Evolutionary conservation across 2,113 vertebrate genomes (phyloP).

Genomic region (Archilochus colubris): DNA sequence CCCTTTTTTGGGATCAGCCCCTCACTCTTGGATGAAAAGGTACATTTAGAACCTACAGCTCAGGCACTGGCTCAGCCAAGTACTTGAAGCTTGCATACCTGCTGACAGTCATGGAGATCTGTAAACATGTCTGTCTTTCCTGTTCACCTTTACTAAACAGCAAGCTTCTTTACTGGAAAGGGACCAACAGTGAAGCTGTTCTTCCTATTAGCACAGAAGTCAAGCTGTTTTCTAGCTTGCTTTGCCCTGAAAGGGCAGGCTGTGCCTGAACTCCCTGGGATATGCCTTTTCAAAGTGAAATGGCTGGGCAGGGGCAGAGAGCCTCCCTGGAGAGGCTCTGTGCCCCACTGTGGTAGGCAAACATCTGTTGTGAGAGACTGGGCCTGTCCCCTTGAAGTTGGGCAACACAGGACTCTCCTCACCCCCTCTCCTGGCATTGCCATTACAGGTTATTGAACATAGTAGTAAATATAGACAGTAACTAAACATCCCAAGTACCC

Average conservation of each 20-base stretch:
- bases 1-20: slow-evolving; percentile 84
- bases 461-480: background rate
- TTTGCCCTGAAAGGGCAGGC: background rate
- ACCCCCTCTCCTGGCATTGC: background rate
- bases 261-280: background rate
- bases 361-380: background rate
- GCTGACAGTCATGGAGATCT: background rate
- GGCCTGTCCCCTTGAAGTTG: background rate
- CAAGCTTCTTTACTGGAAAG: background rate
- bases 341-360: background rate
- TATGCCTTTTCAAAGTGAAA: background rate
- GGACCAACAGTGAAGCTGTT: background rate
- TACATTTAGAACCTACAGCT: slow-evolving; percentile 8
- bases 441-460: background rate
- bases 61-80: background rate
- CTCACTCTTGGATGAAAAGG: slow-evolving; percentile 79
- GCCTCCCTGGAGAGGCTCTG: background rate
- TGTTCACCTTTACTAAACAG: background rate
- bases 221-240: background rate
- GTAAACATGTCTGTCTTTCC: fast-evolving
- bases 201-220: background rate
- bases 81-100: background rate
- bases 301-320: background rate
- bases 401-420: background rate
- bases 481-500: background rate